Base-by-base conservation (phyloP, 1,140 invertebrate species). In the Calycopis cecrops region DNA sequence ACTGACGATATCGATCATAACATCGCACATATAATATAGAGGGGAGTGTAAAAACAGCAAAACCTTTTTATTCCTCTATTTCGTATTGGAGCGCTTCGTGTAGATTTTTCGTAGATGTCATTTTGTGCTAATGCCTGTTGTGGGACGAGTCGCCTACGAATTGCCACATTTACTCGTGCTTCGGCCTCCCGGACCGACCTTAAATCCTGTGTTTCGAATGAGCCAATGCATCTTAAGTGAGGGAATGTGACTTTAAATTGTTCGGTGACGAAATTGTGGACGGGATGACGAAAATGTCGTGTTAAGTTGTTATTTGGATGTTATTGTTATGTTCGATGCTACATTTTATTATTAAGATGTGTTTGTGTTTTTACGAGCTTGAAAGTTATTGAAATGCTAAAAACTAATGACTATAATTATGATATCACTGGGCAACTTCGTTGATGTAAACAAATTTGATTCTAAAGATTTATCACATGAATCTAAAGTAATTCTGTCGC, bases 141-240 rank as follows among this genome's bases (percentile, higher is more conserved):
- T 69, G 76, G 71, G 71, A 68, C 72, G 78, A 70, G 69, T 65
- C 63, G 81, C 74, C 59, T 85, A 79, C 81, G 78, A 85, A 85
- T 85, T 76, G 76, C 69, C 67, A 65, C 66, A 85, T 85, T 85
- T 81, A 55, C 73, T 74, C 65, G 57, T 65, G 63, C 61, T 69
- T 65, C 64, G 69, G 67, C 69, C 71, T 76, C 68, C 65, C 58
- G 59, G 71, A 65, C 68, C 62, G 62, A 70, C 73, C 70, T 79
- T 80, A 83, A 85, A 79, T 76, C 77, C 73, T 74, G 59, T 71
- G 67, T 80, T 80, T 74, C 62, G 73, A 82, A 84, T 80, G 79
- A 82, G 73, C 73, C 79, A 84, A 84, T 84, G 77, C 75, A 84
- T 83, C 76, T 83, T 81, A 81, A 81, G 76, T 69, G 73, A 71